Evolutionary conservation across 2,113 vertebrate genomes (phyloP), one percentile per base, ranked within the genome.

Genomic region (Ariopsis seemanni): DNA sequence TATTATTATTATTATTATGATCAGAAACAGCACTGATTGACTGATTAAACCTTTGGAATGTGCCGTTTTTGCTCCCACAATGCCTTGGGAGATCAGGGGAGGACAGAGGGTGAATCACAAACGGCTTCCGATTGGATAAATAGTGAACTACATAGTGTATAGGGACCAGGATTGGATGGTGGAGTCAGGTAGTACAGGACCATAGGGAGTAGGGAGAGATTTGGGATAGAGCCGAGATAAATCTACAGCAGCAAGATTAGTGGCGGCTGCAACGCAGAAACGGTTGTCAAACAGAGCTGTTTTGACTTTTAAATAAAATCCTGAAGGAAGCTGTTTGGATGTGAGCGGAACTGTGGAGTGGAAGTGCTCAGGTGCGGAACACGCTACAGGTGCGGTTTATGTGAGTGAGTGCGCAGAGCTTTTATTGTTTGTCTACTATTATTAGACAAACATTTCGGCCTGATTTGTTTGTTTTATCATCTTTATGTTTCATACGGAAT

Each of bases 381-480:
- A 7, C 30, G 84, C 42, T 42, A 42, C 84, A 85, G 84, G 84
- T 75, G 84, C 71, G 53, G n/a, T 58, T 60, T 1, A 50, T 14
- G 71, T 2, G 42, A 5, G 72, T 5, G 52, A 2, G 79, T 58
- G 79, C 57, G 57, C 50, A 17, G 20, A 22, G 53, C 69, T 22
- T 50, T 50, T 60, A 53, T 75, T 57, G 83, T 84, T 55, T 27
- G 53, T 25, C 17, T 84, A 17, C 30, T 12, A 57, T 58, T 27
- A 71, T 55, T 48, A 58, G 67, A 9, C 34, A 62, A 62, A 55
- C 71, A n/a, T 75, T 85, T 75, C 71, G 57, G 71, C 69, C 84
- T 75, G 69, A 85, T 85, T 75, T 75, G 84, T 85, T 74, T 84
- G 30, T 74, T 58, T 30, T 34, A 25, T 74, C 5, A 34, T 85